Evolutionary conservation across 2,797 vertebrate genomes (phyloP).

Genomic region (Sphenopsis melanotis): DNA sequence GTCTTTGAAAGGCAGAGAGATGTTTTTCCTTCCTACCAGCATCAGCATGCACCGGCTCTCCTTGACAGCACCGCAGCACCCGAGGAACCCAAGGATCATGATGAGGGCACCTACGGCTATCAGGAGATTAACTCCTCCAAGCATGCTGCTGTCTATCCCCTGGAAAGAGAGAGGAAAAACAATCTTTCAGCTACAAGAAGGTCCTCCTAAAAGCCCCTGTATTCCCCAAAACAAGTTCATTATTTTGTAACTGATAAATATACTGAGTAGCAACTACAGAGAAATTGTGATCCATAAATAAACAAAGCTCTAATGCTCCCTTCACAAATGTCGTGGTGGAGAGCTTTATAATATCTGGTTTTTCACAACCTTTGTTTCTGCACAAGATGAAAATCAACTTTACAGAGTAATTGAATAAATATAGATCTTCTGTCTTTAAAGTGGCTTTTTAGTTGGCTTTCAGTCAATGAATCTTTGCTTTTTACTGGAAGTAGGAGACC

Average conservation of each 20-base stretch:
- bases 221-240: not conserved
- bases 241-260: not conserved
- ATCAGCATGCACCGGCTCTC: conserved; percentile 87
- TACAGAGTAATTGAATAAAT: not conserved
- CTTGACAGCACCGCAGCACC: conserved; percentile 84
- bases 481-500: not conserved
- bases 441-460: not conserved
- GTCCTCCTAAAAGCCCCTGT: not conserved
- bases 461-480: not conserved
- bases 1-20: not conserved
- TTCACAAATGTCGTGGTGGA: not conserved
- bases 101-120: conserved; percentile 84
- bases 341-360: not conserved
- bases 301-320: not conserved
- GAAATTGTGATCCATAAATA: not conserved
- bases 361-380: not conserved
- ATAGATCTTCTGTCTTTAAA: not conserved
- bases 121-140: conserved; percentile 68
- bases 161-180: conserved; percentile 34
- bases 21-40: conserved; percentile 69
- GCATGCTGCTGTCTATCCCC: not conserved
- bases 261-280: not conserved
- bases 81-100: conserved; percentile 88
- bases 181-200: not conserved
- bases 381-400: not conserved